Evolutionary conservation across 2,797 vertebrate species (phyloP).

Genomic region (Brotula barbata): DNA sequence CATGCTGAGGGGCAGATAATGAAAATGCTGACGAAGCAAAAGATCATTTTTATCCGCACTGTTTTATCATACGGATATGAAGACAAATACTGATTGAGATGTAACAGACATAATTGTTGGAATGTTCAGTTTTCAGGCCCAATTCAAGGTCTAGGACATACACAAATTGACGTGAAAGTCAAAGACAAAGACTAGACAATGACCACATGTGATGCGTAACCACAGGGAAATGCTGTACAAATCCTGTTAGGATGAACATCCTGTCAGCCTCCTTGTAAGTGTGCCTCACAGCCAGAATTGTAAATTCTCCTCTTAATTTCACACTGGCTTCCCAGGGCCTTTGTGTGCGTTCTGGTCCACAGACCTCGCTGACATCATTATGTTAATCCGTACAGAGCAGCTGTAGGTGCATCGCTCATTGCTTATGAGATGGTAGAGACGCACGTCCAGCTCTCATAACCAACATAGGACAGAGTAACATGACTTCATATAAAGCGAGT

Average conservation of each 20-base stretch:
- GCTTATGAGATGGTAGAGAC: conserved; percentile 52
- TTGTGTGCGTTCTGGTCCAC: conserved; percentile 73
- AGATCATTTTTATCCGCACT: too few species aligned
- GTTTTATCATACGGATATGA: too few species aligned
- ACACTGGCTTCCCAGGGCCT: conserved; percentile 71
- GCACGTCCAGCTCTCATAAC: conserved; percentile 31
- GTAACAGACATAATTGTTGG: too few species aligned
- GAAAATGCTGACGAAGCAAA: too few species aligned
- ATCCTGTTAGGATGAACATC: conserved; percentile 66
- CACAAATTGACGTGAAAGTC: not conserved
- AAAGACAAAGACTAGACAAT: conserved; percentile 26
- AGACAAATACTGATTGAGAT: too few species aligned
- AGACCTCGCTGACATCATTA: conserved; percentile 73
- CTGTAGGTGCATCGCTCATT: conserved; percentile 61
- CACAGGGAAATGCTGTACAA: conserved; percentile 59
- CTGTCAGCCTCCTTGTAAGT: conserved; percentile 31
- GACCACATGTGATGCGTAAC: conserved; percentile 26
- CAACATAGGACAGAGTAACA: conserved; percentile 24
- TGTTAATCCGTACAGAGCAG: conserved; percentile 75
- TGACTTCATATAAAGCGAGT: conserved; percentile 32
- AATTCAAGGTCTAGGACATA: too few species aligned
- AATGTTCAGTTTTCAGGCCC: not conserved
- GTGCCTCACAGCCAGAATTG: conserved; percentile 60
- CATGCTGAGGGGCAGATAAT: too few species aligned
- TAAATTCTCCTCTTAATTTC: conserved; percentile 77